Evolutionary conservation across 1,140 invertebrate genomes (phyloP).

Genomic region (Helicoverpa zea): DNA sequence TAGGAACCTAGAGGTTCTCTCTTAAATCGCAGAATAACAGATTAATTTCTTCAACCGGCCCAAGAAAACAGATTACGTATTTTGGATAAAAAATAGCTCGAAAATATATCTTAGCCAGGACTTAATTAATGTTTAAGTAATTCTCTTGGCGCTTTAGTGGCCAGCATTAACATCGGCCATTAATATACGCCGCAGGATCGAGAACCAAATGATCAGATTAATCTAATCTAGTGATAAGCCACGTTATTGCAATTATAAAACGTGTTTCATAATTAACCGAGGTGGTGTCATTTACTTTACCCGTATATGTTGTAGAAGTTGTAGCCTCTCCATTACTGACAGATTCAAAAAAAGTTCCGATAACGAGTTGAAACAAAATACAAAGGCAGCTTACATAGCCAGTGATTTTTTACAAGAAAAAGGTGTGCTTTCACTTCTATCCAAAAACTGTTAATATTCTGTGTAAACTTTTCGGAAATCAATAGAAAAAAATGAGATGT

Average conservation of each 20-base stretch:
- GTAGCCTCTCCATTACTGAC: not conserved
- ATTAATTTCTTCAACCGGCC: not conserved
- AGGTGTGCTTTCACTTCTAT: not conserved
- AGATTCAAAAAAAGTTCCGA: too few species aligned
- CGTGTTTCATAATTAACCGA: conserved; percentile 46
- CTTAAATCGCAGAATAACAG: not conserved
- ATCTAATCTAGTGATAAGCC: conserved; percentile 51
- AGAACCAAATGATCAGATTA: conserved; percentile 35
- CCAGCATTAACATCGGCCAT: conserved; percentile 23
- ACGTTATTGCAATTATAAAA: conserved; percentile 47
- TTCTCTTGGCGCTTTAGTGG: conserved; percentile 16
- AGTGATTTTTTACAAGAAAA: not conserved
- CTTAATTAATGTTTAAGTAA: not conserved
- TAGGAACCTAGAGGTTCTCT: not conserved
- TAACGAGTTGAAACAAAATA: too few species aligned
- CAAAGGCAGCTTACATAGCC: not conserved
- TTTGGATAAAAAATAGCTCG: conserved; percentile 1
- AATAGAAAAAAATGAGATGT: not conserved
- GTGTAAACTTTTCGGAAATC: not conserved
- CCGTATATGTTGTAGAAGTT: not conserved
- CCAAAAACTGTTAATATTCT: not conserved
- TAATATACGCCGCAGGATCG: conserved; percentile 10
- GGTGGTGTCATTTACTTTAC: conserved; percentile 15
- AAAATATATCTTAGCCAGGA: not conserved
- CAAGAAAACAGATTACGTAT: conserved; percentile 3